phyloP scores from a whole-genome alignment of 2,113 vertebrate species.

The Anthoscopus minutus region DNA sequence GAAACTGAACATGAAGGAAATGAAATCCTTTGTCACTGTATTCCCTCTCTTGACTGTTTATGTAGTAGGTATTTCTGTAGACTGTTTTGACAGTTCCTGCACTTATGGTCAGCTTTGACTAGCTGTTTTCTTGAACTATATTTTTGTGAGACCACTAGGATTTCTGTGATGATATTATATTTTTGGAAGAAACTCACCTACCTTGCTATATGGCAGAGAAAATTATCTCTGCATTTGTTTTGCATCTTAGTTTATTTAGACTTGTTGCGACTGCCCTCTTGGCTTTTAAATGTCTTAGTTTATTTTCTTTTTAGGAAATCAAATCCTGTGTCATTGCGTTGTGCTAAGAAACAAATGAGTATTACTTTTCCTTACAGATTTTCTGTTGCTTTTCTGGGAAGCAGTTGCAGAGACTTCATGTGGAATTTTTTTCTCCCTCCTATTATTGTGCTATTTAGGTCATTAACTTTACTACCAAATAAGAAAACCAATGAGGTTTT shows the following conservation, averaged over 20 bases:
- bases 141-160: neutral
- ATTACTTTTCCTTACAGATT: neutral
- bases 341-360: neutral
- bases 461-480: neutral
- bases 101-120: neutral
- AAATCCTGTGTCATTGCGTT: neutral
- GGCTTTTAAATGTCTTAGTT: neutral
- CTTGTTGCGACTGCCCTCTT: neutral
- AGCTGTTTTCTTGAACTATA: neutral
- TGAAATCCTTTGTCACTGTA: neutral
- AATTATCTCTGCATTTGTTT: neutral
- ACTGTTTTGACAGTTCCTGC: neutral
- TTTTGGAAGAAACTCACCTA: neutral
- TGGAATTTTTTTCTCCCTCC: accelerated
- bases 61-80: neutral
- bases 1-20: neutral
- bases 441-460: neutral
- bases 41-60: neutral
- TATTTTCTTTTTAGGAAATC: neutral
- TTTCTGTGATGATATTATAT: neutral
- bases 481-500: neutral
- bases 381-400: neutral
- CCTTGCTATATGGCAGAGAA: neutral
- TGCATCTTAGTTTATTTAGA: neutral
- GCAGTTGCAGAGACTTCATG: neutral